phyloP scores from a whole-genome alignment of 2,888 invertebrate species.

The Biston stratarius region DNA sequence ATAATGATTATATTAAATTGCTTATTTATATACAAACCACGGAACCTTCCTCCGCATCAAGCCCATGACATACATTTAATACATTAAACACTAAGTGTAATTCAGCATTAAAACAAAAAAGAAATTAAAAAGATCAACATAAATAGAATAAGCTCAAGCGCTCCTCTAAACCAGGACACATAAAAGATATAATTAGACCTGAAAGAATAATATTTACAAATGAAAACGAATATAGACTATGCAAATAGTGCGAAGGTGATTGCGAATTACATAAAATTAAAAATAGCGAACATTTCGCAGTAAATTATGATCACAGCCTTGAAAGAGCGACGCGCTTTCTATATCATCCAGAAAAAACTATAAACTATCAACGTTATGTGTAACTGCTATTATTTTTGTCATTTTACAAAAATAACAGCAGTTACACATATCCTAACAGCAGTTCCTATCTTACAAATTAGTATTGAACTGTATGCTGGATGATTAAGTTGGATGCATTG shows the following conservation, averaged over 20 bases:
- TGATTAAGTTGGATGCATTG: background rate
- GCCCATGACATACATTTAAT: too few species aligned
- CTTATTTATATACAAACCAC: too few species aligned
- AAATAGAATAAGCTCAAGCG: slow-evolving; percentile 19
- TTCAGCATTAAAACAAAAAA: slow-evolving; percentile 31
- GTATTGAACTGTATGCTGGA: background rate
- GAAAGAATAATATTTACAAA: slow-evolving; percentile 37
- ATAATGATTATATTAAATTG: too few species aligned
- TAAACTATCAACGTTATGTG: slow-evolving; percentile 14
- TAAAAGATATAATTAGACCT: slow-evolving; percentile 32
- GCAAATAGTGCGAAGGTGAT: slow-evolving; percentile 30
- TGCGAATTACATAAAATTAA: slow-evolving; percentile 33
- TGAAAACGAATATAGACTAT: slow-evolving; percentile 30
- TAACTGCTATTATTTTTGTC: slow-evolving; percentile 1
- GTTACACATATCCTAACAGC: too few species aligned
- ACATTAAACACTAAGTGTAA: slow-evolving; percentile 16
- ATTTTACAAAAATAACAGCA: too few species aligned
- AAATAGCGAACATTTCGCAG: slow-evolving; percentile 38
- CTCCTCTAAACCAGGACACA: slow-evolving; percentile 32
- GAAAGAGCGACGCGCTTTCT: slow-evolving; percentile 27
- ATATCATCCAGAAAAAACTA: slow-evolving; percentile 24
- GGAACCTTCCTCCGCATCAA: too few species aligned
- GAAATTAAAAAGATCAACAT: slow-evolving; percentile 23
- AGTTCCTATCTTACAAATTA: too few species aligned
- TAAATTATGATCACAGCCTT: slow-evolving; percentile 37